Conservation (phyloP, 2,797 vertebrate genomes). For the Malurus leucopterus region DNA sequence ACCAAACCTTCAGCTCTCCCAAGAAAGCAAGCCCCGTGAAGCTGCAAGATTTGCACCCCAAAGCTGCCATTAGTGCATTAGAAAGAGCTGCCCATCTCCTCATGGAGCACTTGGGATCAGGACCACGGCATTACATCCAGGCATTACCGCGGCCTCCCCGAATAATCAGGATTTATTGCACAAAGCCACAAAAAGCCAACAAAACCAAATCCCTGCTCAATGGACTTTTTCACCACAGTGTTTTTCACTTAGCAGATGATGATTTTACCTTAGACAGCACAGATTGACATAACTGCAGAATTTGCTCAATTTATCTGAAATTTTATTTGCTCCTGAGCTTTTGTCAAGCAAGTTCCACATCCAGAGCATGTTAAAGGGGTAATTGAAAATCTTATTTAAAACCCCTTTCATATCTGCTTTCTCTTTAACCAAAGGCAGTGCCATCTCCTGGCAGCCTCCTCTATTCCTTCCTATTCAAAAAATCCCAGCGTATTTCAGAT, state of each 20-base stretch:
- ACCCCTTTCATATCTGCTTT: background rate
- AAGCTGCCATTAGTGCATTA: background rate
- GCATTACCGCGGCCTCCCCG: rapidly evolving
- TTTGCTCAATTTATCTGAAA: background rate
- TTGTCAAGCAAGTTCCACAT: background rate
- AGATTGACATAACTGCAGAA: background rate
- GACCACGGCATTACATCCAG: background rate
- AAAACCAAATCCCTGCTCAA: background rate
- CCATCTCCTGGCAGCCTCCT: background rate
- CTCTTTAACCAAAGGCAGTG: background rate
- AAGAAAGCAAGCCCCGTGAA: background rate
- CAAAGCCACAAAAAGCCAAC: background rate
- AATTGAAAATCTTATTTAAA: background rate
- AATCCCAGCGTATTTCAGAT: background rate
- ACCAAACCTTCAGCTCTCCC: background rate
- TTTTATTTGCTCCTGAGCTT: background rate
- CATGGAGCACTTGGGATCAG: rapidly evolving
- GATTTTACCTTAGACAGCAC: background rate
- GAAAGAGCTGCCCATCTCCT: background rate
- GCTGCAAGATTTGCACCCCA: background rate
- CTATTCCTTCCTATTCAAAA: background rate
- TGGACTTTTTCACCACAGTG: slow-evolving; percentile 60
- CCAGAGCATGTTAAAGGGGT: background rate
- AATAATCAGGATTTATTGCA: background rate
- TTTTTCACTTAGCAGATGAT: background rate